Evolutionary conservation across 2,888 invertebrate genomes (phyloP).

Genomic region (Megastigmus dorsalis): DNA sequence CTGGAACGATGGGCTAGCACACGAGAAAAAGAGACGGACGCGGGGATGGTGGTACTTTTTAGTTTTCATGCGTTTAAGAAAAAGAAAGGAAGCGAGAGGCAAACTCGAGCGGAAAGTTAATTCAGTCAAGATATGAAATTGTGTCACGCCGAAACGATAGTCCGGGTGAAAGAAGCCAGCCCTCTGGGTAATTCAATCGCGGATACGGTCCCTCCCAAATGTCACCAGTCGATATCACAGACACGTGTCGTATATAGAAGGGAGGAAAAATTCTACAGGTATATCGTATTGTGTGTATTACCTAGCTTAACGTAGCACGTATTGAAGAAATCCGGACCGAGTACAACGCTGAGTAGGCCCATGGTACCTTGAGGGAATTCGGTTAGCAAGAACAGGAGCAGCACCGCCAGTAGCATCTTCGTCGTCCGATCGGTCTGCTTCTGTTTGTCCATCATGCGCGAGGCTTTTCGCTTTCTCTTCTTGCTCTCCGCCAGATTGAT

Average conservation of each 20-base stretch:
- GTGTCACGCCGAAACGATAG: not conserved
- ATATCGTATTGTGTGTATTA: conserved; percentile 48
- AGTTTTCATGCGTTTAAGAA: too few relatives aligned
- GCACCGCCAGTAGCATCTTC: conserved; percentile 89
- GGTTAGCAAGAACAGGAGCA: conserved; percentile 89
- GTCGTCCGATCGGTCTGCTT: conserved; percentile 91
- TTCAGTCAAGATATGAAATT: too few relatives aligned
- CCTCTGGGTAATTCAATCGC: not conserved
- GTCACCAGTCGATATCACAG: too few relatives aligned
- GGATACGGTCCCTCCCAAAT: not conserved
- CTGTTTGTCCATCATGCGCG: conserved; percentile 76
- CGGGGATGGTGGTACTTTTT: too few relatives aligned
- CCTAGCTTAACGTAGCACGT: conserved; percentile 88
- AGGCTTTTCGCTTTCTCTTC: conserved; percentile 67
- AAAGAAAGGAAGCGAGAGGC: too few relatives aligned
- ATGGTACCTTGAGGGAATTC: conserved; percentile 90
- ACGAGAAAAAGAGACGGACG: too few relatives aligned
- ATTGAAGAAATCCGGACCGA: conserved; percentile 83
- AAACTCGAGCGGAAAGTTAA: not conserved
- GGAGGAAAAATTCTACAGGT: not conserved
- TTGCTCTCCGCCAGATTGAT: conserved; percentile 59
- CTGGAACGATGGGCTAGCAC: too few relatives aligned
- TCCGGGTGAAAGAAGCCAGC: not conserved
- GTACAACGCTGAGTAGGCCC: conserved; percentile 81
- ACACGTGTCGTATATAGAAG: not conserved